Evolutionary conservation across 2,888 invertebrate genomes (phyloP).

Genomic region (Teinopalpus imperialis): DNA sequence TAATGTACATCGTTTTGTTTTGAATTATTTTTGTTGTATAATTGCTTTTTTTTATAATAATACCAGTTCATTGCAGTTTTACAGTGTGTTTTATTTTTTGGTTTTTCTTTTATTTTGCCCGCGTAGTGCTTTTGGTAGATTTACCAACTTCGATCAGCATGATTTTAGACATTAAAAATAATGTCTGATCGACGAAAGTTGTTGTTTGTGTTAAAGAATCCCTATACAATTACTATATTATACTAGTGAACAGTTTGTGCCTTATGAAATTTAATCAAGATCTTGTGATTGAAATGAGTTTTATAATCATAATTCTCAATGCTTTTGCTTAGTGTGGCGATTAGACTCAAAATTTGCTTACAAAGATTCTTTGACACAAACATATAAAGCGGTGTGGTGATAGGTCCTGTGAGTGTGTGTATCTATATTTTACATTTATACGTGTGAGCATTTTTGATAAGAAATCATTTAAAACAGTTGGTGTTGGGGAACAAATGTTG

Average conservation of each 20-base stretch:
- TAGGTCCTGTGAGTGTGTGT: slow-evolving; percentile 50
- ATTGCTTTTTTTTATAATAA: slow-evolving; percentile 88
- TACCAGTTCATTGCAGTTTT: slow-evolving; percentile 88
- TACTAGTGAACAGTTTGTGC: slow-evolving; percentile 37
- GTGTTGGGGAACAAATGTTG: slow-evolving; percentile 73
- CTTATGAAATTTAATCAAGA: slow-evolving; percentile 30
- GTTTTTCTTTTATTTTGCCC: slow-evolving; percentile 62
- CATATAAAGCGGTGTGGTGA: slow-evolving; percentile 45
- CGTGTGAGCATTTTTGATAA: slow-evolving; percentile 59
- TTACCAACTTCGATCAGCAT: slow-evolving; percentile 38
- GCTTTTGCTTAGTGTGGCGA: slow-evolving; percentile 22
- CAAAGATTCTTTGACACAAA: slow-evolving; percentile 63
- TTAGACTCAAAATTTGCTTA: slow-evolving; percentile 9
- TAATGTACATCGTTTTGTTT: slow-evolving; percentile 90
- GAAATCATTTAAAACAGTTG: slow-evolving; percentile 63
- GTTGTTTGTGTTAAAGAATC: slow-evolving; percentile 70
- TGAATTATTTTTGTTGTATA: slow-evolving; percentile 89
- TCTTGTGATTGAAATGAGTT: slow-evolving; percentile 6
- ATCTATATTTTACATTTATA: slow-evolving; percentile 40
- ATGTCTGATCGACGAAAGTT: slow-evolving; percentile 42
- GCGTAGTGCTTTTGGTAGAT: slow-evolving; percentile 61
- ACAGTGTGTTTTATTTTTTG: slow-evolving; percentile 82
- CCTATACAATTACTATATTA: slow-evolving; percentile 10
- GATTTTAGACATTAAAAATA: slow-evolving; percentile 51
- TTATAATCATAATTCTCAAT: background rate